Evolutionary conservation across 2,888 invertebrate genomes (phyloP).

Genomic region (Choristoneura rosaceana): DNA sequence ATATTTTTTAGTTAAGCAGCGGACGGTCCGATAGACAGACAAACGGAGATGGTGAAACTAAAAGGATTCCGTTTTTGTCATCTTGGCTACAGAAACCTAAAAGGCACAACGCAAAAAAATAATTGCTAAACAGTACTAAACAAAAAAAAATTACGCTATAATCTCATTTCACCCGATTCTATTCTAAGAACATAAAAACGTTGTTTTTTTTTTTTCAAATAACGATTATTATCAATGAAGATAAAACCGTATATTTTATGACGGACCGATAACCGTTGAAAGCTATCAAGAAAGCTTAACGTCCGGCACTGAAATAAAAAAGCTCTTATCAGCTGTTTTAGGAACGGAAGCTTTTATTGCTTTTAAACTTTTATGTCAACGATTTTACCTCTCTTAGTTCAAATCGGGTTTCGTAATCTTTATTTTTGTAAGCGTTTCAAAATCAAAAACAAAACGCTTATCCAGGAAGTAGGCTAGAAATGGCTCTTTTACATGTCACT

Average conservation of each 20-base stretch:
- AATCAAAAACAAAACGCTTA: too few relatives aligned
- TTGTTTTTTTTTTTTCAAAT: constrained; percentile 17
- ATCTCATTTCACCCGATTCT: not conserved
- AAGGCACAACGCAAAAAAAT: too few relatives aligned
- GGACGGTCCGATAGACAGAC: too few relatives aligned
- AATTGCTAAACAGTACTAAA: not conserved
- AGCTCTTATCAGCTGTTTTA: constrained; percentile 46
- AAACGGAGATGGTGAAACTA: too few relatives aligned
- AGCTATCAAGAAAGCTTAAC: constrained; percentile 41
- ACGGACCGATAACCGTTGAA: constrained; percentile 32
- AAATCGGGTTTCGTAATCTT: constrained; percentile 7
- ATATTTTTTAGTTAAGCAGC: too few relatives aligned
- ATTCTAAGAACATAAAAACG: constrained; percentile 12
- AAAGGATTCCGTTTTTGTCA: too few relatives aligned
- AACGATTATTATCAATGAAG: constrained; percentile 36
- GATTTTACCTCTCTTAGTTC: constrained; percentile 27
- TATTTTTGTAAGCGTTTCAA: not conserved
- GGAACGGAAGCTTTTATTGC: constrained; percentile 44
- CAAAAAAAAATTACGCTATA: not conserved
- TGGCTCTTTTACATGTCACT: too few relatives aligned
- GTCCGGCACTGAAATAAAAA: constrained; percentile 44
- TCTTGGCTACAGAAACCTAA: too few relatives aligned
- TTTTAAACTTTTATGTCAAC: constrained; percentile 46
- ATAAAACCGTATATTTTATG: constrained; percentile 38
- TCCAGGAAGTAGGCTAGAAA: too few relatives aligned